Base-by-base conservation (phyloP, 2,888 invertebrate genomes). In the Callimorpha dominula region DNA sequence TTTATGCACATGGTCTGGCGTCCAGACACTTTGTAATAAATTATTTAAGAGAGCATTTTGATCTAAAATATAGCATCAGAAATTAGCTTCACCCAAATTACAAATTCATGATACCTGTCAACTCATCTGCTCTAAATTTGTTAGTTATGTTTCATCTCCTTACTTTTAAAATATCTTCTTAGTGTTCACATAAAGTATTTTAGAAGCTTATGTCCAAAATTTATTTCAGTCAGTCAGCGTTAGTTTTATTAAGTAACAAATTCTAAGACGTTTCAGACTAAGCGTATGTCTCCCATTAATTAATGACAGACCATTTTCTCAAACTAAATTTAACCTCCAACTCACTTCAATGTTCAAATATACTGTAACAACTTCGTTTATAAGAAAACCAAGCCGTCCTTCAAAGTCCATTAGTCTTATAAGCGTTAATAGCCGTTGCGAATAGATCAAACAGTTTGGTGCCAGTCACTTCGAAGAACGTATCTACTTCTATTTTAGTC, bases 381-480 rank as follows among this genome's bases (percentile, higher is more conserved):
- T 50, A 65, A 60, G 60, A 31, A 60, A 31, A 65, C 31, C 20
- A 65, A 65, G 50, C 31, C 50, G 49, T 50, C 65, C 50, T 40
- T 65, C 65, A 40, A 65, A 50, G 31, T 49, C 65, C 15, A 65
- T 65, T 65, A 65, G 49, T 50, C 50, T 65, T 65, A 50, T 65
- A 40, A 50, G 50, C 8, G 65, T 50, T 65, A 65, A 50, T 65
- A 50, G 65, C 65, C 50, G 65, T 50, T 65, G 65, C 40, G 50
- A 65, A 65, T 50, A 65, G 65, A 65, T 65, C 65, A 65, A 65
- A 65, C 65, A 50, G 40, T 49, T 65, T 50, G 50, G 50, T 65
- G 40, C 50, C 31, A 49, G 49, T 31, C 65, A 50, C 31, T 65
- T 50, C 65, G 50, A 40, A 50, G 65, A 65, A 50, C 49, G 65